Percentiles rank a stretch among this genome's conserved stretches.
These are phyloP conservation scores for Shargacucullia verbasci DNA, from an alignment of 2,888 invertebrate genomes.

Conservation along the genomic window DNA sequence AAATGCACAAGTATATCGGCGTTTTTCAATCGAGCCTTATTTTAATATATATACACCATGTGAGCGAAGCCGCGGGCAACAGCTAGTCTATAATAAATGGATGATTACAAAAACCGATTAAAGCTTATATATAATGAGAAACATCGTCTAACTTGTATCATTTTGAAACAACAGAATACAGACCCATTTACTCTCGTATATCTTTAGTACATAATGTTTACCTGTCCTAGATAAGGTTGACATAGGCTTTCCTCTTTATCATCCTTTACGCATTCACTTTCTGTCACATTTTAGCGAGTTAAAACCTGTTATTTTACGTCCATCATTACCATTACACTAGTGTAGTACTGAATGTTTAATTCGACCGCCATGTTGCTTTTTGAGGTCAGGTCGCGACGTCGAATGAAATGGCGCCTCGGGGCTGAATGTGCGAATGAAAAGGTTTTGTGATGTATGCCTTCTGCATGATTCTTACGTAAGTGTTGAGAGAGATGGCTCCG, in stretches of 20 bases:
- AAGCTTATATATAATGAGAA: too few relatives aligned
- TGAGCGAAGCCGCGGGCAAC: too few relatives aligned
- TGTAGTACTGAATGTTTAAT: constrained; percentile 34
- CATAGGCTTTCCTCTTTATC: constrained; percentile 7
- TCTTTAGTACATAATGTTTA: constrained; percentile 25
- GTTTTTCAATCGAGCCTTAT: too few relatives aligned
- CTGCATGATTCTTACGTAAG: too few relatives aligned
- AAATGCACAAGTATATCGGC: too few relatives aligned
- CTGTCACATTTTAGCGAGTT: constrained; percentile 19
- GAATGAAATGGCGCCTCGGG: constrained; percentile 25
- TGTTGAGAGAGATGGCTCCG: too few relatives aligned
- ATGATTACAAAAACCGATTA: too few relatives aligned
- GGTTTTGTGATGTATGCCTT: not conserved
- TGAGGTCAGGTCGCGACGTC: constrained; percentile 40
- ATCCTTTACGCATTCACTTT: constrained; percentile 13
- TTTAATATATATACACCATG: too few relatives aligned
- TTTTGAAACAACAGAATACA: too few relatives aligned
- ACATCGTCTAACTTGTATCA: too few relatives aligned
- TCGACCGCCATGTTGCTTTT: constrained; percentile 35
- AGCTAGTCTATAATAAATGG: too few relatives aligned
- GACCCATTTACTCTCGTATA: too few relatives aligned
- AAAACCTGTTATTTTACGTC: constrained; percentile 40
- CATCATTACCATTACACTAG: constrained; percentile 42
- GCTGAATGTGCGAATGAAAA: constrained; percentile 22
- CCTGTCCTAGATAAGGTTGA: constrained; percentile 22